Evolutionary conservation across 2,113 vertebrate genomes (phyloP).

Genomic region (Dascyllus trimaculatus): DNA sequence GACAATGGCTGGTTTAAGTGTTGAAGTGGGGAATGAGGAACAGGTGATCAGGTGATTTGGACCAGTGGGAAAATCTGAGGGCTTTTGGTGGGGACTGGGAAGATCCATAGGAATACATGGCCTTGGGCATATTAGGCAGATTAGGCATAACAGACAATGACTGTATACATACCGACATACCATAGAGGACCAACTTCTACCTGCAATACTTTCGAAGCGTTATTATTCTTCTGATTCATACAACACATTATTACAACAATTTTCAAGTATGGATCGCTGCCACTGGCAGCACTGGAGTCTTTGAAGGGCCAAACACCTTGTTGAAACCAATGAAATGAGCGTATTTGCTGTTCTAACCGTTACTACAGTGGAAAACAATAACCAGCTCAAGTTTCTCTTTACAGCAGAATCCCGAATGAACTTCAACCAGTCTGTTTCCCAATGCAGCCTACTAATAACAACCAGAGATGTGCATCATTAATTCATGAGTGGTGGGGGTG

Average conservation of each 20-base stretch:
- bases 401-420: slow-evolving; percentile 67
- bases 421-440: slow-evolving; percentile 70
- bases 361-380: slow-evolving; percentile 43
- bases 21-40: not conserved
- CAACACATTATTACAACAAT: not conserved
- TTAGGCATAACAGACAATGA: not conserved
- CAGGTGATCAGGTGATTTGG: slow-evolving; percentile 7
- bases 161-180: not conserved
- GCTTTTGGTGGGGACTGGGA: not conserved
- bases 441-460: slow-evolving; percentile 75
- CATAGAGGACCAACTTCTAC: not conserved
- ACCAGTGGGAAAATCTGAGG: not conserved
- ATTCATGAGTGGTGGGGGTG: slow-evolving; percentile 78
- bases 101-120: not conserved
- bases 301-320: slow-evolving; percentile 8
- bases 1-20: not conserved
- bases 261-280: not conserved
- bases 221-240: slow-evolving; percentile 17
- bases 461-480: slow-evolving; percentile 78
- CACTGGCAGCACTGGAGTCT: not conserved
- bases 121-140: not conserved
- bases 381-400: slow-evolving; percentile 22
- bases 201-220: not conserved
- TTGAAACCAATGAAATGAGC: slow-evolving; percentile 20
- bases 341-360: slow-evolving; percentile 34